These are phyloP conservation scores for Kryptopterus vitreolus DNA, from an alignment of 2,797 vertebrate species.

Conservation along the genomic window DNA sequence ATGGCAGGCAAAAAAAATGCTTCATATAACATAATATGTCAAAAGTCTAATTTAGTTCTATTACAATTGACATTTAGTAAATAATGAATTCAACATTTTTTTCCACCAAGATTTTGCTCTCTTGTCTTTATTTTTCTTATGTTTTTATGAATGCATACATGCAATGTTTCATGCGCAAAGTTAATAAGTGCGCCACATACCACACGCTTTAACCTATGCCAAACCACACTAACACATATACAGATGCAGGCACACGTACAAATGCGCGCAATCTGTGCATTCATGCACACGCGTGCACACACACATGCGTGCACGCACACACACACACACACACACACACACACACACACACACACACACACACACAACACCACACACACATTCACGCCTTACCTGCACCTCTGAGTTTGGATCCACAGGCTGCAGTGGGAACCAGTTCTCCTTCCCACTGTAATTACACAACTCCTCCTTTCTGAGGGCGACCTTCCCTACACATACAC, in stretches of 20 bases:
- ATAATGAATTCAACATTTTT: neutral
- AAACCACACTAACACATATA: conserved; percentile 5
- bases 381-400: conserved; percentile 84
- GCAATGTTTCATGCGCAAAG: neutral
- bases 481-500: conserved; percentile 84
- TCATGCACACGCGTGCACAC: neutral
- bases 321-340: conserved; percentile 11
- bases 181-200: neutral
- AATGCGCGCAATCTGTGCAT: neutral
- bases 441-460: conserved; percentile 87
- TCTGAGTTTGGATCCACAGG: conserved; percentile 94
- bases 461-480: conserved; percentile 96
- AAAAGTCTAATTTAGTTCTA: too few relatives aligned
- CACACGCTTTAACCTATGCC: neutral
- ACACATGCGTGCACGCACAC: neutral
- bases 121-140: neutral
- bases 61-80: too few relatives aligned
- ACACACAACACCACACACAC: too few relatives aligned
- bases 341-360: neutral
- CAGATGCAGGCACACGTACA: neutral
- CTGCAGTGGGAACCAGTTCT: conserved; percentile 93
- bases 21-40: too few relatives aligned
- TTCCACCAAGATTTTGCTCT: neutral
- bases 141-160: neutral
- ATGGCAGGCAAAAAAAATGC: too few relatives aligned